Evolutionary conservation across 1,140 invertebrate species (phyloP), one percentile per base, ranked within the genome.

Genomic region (Magallana ariakensis): DNA sequence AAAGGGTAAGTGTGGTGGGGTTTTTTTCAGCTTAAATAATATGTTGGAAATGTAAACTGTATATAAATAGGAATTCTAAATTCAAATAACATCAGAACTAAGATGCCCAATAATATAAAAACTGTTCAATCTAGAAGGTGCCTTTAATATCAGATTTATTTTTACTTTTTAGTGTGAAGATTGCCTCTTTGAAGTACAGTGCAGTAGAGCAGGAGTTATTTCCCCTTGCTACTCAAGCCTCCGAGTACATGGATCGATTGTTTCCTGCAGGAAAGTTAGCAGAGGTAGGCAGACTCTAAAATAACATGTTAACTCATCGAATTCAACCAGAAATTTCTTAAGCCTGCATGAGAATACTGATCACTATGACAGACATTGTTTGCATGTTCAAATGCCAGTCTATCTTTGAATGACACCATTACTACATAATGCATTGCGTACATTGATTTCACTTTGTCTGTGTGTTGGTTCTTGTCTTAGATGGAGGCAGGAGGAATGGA

Each of bases 191-290:
- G 85, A 96, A 95, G 6, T 96, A 97, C 93, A 96, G 96, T 83
- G 95, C 95, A 33, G 92, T 97, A 16, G 96, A 96, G 91, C 87
- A 95, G 22, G 96, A 97, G 93, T 95, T 98, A 53, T 97, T 90
- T 93, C 95, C 96, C 80, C 95, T 97, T 75, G 97, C 97, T 7
- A 95, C 96, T 55, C 96, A 96, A 81, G 97, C 97, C 5, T 96
- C 97, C 11, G 95, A 96, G 13, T 96, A 96, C 84, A 95, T 98
- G 15, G 97, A 98, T 92, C 96, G 96, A 81, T 96, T 98, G 92
- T 97, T 97, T 95, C 97, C 96, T 1, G 96, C 97, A 84, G 97
- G 97, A 33, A 97, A 96, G 94, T 96, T 93, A 0, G 87, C 91
- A 19, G 93, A 93, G 91, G 93, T 93, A 83, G 85, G 80, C 53